Base-by-base conservation (phyloP, 2,888 invertebrate genomes). In the Drosophila dives region DNA sequence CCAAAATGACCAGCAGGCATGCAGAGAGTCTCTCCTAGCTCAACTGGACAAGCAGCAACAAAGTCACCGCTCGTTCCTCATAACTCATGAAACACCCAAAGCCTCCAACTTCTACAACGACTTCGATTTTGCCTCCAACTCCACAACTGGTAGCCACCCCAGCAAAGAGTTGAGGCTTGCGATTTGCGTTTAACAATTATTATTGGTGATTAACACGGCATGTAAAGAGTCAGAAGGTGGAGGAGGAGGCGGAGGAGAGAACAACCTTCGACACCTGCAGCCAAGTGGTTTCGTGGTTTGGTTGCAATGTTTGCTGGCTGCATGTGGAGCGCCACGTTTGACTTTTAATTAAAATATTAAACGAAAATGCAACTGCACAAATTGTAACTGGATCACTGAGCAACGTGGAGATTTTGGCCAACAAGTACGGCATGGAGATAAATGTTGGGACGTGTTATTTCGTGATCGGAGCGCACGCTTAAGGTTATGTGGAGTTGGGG, bases 171-270 rank as follows among this genome's bases (percentile, higher is more conserved):
- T 66, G 59, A 62, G 68, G 64, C 58, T 70, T 80, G 83, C 85
- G 86, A 82, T 85, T 84, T 86, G 89, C 86, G 89, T 87, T 86
- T 86, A 86, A 86, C 89, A 86, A 86, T 86, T 86, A 87, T 89
- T 89, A 89, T 86, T 86, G 86, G 87, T 87, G 86, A 86, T 89
- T 86, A 86, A 86, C 86, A 86, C 89, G 86, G 87, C 86, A 86
- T 89, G 87, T 81, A 85, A 85, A 81, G 71, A 78, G 83, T 54
- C 40, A 45, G 23, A 45, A 45, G 45, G 69, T 34, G 60, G n/a
- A 20, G 48, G 8, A 8, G 49, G 45, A 10, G 54, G 26, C 42
- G 72, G 26, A 50, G 61, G 53, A 65, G 64, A 51, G 59, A 74
- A 86, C 88, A 85, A 86, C 89, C 89, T 88, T 88, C 85, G 89